Evolutionary conservation across 1,140 invertebrate species (phyloP), one percentile per base, ranked within the genome.

Genomic region (Panagrolaimus sp.): DNA sequence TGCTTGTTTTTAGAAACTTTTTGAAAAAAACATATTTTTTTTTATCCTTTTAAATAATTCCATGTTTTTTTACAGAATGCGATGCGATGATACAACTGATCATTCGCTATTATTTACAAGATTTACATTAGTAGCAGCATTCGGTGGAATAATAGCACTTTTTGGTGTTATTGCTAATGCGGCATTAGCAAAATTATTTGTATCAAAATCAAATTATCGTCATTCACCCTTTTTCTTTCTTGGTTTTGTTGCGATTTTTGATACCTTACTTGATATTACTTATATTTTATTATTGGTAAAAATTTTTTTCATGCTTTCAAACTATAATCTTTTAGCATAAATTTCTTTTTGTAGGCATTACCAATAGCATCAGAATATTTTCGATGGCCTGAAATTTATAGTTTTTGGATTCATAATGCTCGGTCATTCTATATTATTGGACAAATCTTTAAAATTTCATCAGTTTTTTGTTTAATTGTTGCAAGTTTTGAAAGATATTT

Each of bases 381-480:
- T 44, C 45, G 78, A 23, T 70, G 70, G 43, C 43, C 61, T 13
- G 23, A 63, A 7, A 16, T 79, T 9, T 79, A 81, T 63, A 44
- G 69, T 7, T 47, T 68, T 9, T 81, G 79, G 79, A 44, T 81
- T 13, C 46, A 65, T 38, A 71, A 79, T 43, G 73, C 73, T 11
- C 62, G 67, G 63, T 63, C 65, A 16, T 48, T 81, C 5, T 76
- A 74, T 67, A 63, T 81, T 11, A 47, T 82, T 23, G 76, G 73
- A 14, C 81, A 81, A 46, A 73, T 82, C 43, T 74, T 82, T 51
- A 81, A 81, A 71, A 65, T 81, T 45, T 66, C 79, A n/a, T 82
- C 80, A 4, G 76, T 78, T n/a, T 76, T 82, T 63, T 81, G 76
- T 45, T 63, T 81, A 20, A 78, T 81, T 16, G 69, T 82, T 61